Conservation (phyloP, 1,140 invertebrate genomes). For the Sipha flava region DNA sequence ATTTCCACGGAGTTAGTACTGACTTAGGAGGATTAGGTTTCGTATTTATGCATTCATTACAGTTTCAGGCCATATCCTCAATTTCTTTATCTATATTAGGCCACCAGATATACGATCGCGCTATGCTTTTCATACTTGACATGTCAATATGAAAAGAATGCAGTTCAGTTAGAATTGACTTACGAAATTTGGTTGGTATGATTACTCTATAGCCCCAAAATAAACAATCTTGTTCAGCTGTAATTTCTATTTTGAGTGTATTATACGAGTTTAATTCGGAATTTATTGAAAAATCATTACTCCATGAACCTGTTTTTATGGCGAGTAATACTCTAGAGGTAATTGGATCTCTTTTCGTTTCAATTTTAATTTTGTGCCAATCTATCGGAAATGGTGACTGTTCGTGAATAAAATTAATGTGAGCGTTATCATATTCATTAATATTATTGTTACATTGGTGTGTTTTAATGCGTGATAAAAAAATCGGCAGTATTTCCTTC, state of each 20-base stretch:
- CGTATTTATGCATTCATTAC: neutral
- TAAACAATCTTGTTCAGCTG: neutral
- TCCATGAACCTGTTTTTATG: neutral
- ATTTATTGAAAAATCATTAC: neutral
- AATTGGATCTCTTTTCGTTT: neutral
- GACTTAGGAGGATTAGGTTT: neutral
- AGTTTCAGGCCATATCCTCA: slow-evolving; percentile 37
- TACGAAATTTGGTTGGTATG: neutral
- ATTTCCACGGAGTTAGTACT: slow-evolving; percentile 38
- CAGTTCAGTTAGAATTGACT: neutral
- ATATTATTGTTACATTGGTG: neutral
- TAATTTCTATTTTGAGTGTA: neutral
- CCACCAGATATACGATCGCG: slow-evolving; percentile 43
- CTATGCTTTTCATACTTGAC: slow-evolving; percentile 34
- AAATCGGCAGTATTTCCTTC: neutral
- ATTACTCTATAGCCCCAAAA: neutral
- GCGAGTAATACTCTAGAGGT: neutral
- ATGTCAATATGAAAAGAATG: neutral
- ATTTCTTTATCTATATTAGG: slow-evolving; percentile 44
- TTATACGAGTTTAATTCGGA: neutral
- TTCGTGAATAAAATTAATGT: neutral
- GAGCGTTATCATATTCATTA: neutral
- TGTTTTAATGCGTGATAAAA: too few species aligned
- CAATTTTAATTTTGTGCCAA: neutral
- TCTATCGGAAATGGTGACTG: neutral